phyloP scores from a whole-genome alignment of 2,113 vertebrate species.

The Tragelaphus imberbis region DNA sequence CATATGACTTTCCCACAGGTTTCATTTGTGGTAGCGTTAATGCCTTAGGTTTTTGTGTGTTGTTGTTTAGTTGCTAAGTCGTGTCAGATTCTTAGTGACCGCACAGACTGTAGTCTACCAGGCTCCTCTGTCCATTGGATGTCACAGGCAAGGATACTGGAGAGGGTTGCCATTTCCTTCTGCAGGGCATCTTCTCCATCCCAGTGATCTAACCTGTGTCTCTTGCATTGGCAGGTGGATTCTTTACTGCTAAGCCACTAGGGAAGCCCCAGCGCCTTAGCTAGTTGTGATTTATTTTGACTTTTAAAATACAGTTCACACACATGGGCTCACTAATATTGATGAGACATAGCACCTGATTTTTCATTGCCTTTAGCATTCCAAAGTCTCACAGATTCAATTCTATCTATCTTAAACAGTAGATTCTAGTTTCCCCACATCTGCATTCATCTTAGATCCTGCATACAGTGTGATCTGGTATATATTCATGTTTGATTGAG shows the following conservation, averaged over 20 bases:
- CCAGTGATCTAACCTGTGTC: background rate
- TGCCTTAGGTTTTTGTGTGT: background rate
- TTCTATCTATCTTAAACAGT: background rate
- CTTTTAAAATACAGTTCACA: background rate
- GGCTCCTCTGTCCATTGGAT: background rate
- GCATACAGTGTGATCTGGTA: background rate
- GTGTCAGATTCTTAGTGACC: background rate
- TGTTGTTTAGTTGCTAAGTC: background rate
- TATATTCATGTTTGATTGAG: background rate
- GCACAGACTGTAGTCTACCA: background rate
- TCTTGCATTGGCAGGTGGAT: background rate
- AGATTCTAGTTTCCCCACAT: background rate
- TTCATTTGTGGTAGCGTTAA: background rate
- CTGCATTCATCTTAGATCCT: background rate
- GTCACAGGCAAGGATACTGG: background rate
- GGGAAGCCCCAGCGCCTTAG: background rate
- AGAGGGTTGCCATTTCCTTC: background rate
- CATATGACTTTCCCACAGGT: background rate
- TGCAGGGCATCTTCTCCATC: background rate
- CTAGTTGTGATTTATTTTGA: background rate
- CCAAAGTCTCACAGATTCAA: background rate
- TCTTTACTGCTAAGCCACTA: background rate
- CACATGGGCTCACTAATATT: background rate
- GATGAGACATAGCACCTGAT: background rate
- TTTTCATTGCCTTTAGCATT: conserved; percentile 2